Base-by-base conservation (phyloP, 2,888 invertebrate genomes). In the Nebria salina region DNA sequence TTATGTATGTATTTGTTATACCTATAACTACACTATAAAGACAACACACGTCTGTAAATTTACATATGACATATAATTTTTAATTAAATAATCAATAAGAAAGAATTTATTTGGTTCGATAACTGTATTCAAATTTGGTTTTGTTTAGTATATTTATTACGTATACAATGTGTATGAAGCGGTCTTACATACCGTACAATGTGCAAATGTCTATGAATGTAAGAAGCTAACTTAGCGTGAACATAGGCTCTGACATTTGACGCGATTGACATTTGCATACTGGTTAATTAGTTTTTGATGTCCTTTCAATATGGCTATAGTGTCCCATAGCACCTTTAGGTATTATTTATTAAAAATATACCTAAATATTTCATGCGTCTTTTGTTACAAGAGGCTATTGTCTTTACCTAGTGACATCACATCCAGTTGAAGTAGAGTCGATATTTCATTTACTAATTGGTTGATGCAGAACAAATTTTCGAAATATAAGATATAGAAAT, bases 241-340 rank as follows among this genome's bases (percentile, higher is more conserved):
- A 54, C 34, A 2, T 54, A 54, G 54, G 54, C 54, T 13, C 54
- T 54, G 54, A 54, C 54, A 54, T 54, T 54, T 54, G 54, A 54
- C 54, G 54, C 4, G 54, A 54, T 2, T 54, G 54, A 54, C 54
- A 54, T 54, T 54, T 54, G 11, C 54, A 54, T 54, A 54, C 13
- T 54, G 54, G 11, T 54, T 54, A 54, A 54, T 54, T 54, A 76
- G 76, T 66, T 76, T 76, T 42, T 76, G 76, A 76, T 76, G 76
- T 76, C 76, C 76, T 76, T 76, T 76, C 76, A 76, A 76, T 76
- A 13, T 42, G 73, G 13, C 54, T 7, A 8, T 54, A 13, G 11
- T 54, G 4, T 13, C 8, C 7, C 43, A 8, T 54, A 54, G 11
- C 54, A 8, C 8, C 54, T 54, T 11, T 54, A 43, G 43, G 7